These are phyloP conservation scores for Maccullochella peelii DNA, from an alignment of 2,113 vertebrate genomes.

Conservation along the genomic window DNA sequence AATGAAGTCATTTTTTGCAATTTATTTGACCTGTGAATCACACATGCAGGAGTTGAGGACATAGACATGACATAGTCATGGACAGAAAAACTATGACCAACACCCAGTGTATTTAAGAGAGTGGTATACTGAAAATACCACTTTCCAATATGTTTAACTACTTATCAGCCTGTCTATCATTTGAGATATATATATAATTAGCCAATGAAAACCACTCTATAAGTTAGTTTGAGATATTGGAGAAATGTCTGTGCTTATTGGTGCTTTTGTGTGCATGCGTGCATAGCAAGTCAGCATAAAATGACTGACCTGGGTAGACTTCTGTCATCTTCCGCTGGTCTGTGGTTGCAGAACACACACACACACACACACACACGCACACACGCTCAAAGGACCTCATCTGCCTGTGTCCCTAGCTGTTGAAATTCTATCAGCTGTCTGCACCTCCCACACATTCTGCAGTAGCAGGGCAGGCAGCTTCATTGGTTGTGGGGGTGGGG, in stretches of 20 bases:
- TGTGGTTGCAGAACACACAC: conserved; percentile 72
- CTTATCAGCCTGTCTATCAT: not conserved
- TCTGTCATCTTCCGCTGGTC: conserved; percentile 76
- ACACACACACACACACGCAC: not conserved
- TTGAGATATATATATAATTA: conserved; percentile 17
- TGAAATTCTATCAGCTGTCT: conserved; percentile 84
- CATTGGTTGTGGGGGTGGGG: conserved; percentile 57
- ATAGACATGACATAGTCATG: too few species aligned
- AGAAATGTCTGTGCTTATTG: conserved; percentile 37
- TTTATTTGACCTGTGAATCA: not conserved
- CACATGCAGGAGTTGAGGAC: not conserved
- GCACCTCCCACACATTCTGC: conserved; percentile 78
- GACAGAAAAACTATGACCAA: not conserved
- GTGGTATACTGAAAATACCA: not conserved
- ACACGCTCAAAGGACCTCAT: conserved; percentile 55
- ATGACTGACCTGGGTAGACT: conserved; percentile 76
- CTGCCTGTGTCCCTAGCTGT: conserved; percentile 77
- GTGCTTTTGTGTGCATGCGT: conserved; percentile 56
- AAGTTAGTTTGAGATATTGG: not conserved
- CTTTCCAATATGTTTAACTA: not conserved
- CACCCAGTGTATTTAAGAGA: not conserved
- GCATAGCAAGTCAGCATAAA: conserved; percentile 76
- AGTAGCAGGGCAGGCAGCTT: conserved; percentile 72
- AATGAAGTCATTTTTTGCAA: not conserved
- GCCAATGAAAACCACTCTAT: not conserved